Conservation (phyloP, 2,113 vertebrate species). For the Micronycteris hirsuta region DNA sequence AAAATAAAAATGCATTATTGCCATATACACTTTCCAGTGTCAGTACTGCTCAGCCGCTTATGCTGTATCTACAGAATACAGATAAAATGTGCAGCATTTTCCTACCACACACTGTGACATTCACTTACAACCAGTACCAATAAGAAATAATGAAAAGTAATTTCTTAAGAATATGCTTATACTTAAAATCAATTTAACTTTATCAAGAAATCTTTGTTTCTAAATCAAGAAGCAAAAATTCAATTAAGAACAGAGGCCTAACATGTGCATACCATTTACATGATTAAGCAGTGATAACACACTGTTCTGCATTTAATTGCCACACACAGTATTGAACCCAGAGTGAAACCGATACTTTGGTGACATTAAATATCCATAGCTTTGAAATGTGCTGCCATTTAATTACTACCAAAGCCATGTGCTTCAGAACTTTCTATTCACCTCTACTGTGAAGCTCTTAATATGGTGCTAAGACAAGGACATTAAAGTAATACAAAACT, state of each 20-base stretch:
- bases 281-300: constrained; percentile 63
- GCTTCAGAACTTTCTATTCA: constrained; percentile 26
- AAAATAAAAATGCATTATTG: neutral
- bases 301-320: constrained; percentile 68
- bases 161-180: constrained; percentile 70
- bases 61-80: neutral
- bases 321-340: constrained; percentile 55
- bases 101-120: constrained; percentile 4
- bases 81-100: neutral
- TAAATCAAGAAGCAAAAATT: constrained; percentile 75
- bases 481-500: neutral
- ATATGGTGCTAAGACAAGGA: neutral
- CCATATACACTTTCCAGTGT: neutral
- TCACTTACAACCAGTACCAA: neutral
- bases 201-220: constrained; percentile 70
- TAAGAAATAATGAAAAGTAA: constrained; percentile 62
- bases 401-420: constrained; percentile 58
- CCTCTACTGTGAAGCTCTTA: neutral
- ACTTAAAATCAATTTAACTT: constrained; percentile 68
- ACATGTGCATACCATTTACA: constrained; percentile 68
- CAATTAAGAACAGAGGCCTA: constrained; percentile 66
- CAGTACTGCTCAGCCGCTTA: neutral
- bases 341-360: constrained; percentile 70
- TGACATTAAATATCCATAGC: constrained; percentile 65
- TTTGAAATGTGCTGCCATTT: constrained; percentile 68